A percentile compares a stretch with the other conserved stretches of the same genome.
Conservation (phyloP, 1,140 invertebrate species). For the Drosophila sturtevanti region DNA sequence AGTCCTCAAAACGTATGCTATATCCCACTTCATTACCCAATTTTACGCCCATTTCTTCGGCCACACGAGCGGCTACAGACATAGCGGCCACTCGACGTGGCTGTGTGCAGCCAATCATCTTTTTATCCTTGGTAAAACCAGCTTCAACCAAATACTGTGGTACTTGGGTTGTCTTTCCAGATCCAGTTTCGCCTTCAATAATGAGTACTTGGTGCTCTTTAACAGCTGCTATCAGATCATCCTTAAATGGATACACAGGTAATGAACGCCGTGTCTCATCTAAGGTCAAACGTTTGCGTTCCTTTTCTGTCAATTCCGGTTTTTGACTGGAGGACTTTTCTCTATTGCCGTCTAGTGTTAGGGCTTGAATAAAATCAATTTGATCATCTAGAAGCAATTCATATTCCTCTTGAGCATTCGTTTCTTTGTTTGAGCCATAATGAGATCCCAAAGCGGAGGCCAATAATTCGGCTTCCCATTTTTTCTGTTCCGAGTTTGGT, state of each 20-base stretch:
- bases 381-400: constrained; percentile 97
- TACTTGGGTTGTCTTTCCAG: constrained; percentile 99
- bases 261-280: constrained; percentile 96
- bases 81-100: constrained; percentile 99
- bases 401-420: constrained; percentile 91
- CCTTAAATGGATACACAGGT: constrained; percentile 96
- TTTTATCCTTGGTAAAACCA: constrained; percentile 92
- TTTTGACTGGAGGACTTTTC: constrained; percentile 84
- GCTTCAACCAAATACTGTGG: constrained; percentile 98
- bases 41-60: constrained; percentile 99
- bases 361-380: constrained; percentile 98
- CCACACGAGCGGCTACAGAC: constrained; percentile 99
- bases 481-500: constrained; percentile 96
- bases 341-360: constrained; percentile 93
- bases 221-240: constrained; percentile 94
- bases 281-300: constrained; percentile 92
- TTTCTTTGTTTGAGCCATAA: constrained; percentile 92
- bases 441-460: constrained; percentile 92
- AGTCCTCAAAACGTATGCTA: constrained; percentile 99
- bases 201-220: constrained; percentile 96
- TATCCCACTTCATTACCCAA: constrained; percentile 99
- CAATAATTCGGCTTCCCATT: constrained; percentile 99
- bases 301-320: constrained; percentile 86
- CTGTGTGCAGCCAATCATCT: constrained; percentile 97
- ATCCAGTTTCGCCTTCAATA: constrained; percentile 99